Conservation (phyloP, 2,888 invertebrate species). For the Hyppa rectilinea region DNA sequence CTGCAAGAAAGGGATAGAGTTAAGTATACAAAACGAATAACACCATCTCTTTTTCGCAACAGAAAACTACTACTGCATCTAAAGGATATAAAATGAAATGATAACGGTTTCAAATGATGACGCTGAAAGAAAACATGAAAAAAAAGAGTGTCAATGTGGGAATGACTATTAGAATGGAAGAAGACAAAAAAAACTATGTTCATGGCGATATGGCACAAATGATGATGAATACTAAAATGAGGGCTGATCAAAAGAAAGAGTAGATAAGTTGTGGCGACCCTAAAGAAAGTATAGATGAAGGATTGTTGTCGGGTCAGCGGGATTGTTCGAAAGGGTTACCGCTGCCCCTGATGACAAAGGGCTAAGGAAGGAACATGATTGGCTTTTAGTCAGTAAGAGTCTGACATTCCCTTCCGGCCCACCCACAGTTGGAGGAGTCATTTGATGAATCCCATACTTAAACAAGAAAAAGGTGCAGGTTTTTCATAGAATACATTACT, state of each 20-base stretch:
- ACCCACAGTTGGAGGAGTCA: too few relatives aligned
- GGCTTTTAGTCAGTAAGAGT: too few relatives aligned
- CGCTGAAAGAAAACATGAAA: not conserved
- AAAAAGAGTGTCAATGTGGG: fast-evolving
- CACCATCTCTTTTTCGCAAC: not conserved
- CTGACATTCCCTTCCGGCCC: too few relatives aligned
- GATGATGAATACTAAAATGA: not conserved
- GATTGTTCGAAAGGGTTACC: too few relatives aligned
- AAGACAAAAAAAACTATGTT: not conserved
- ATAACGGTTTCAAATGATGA: not conserved
- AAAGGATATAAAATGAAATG: not conserved
- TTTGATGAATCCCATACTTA: too few relatives aligned
- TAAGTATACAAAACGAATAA: not conserved
- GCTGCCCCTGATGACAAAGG: too few relatives aligned
- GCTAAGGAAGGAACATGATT: too few relatives aligned
- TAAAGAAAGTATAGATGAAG: not conserved
- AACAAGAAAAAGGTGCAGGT: too few relatives aligned
- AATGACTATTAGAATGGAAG: not conserved
- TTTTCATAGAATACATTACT: too few relatives aligned
- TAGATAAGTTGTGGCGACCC: not conserved
- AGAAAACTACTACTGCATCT: not conserved
- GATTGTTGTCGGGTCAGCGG: too few relatives aligned
- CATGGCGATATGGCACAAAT: not conserved
- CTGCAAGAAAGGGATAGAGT: not conserved
- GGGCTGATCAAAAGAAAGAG: not conserved